Conservation (phyloP, 2,888 invertebrate genomes). For the Sipunculus nudus region DNA sequence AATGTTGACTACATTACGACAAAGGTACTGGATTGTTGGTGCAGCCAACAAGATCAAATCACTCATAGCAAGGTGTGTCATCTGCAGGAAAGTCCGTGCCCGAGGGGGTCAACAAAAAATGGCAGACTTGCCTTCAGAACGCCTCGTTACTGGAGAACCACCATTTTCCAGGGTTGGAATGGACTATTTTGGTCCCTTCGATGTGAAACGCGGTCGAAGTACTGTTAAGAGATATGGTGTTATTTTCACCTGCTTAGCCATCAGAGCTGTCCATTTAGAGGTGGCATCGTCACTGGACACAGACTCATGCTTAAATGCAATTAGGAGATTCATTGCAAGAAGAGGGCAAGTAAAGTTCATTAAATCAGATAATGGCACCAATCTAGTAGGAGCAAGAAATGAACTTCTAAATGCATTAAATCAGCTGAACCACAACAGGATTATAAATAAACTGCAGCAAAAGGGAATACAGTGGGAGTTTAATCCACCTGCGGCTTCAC, state of each 20-base stretch:
- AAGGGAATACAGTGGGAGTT: constrained; percentile 2
- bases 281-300: not conserved
- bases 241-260: not conserved
- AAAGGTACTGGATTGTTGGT: constrained; percentile 3
- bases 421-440: constrained; percentile 1
- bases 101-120: no score
- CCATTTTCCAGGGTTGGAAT: constrained; percentile 1
- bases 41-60: no score
- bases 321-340: constrained; percentile 8
- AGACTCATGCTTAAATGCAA: constrained; percentile 5
- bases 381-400: not conserved
- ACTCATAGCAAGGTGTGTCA: no score
- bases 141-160: not conserved
- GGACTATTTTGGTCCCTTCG: not conserved
- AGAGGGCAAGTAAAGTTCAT: not conserved
- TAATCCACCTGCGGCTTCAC: constrained; percentile 6
- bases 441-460: not conserved
- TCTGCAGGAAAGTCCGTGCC: no score
- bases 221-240: not conserved
- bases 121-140: constrained; percentile 2
- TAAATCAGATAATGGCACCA: constrained; percentile 4
- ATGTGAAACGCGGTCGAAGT: not conserved
- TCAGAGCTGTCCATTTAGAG: constrained; percentile 4
- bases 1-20: not conserved
- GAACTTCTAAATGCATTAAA: not conserved